phyloP scores from a whole-genome alignment of 2,113 vertebrate genomes.

The Hypanus sabinus region DNA sequence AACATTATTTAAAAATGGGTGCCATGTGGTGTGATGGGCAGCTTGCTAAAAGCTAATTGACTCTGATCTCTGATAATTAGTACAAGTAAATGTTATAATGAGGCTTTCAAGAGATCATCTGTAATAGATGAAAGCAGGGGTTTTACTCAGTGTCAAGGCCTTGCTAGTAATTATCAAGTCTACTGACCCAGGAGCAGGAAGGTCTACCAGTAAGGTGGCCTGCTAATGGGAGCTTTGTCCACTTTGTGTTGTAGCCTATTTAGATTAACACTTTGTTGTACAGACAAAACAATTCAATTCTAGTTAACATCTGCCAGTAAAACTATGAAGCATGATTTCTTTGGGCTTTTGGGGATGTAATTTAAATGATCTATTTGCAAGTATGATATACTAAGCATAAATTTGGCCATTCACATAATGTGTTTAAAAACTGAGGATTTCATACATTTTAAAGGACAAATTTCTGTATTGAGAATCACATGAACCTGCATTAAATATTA shows the following conservation, averaged over 20 bases:
- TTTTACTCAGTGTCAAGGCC: constrained; percentile 66
- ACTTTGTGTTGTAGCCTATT: constrained; percentile 41
- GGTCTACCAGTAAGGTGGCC: constrained; percentile 45
- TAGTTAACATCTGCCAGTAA: not conserved
- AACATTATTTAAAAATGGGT: constrained; percentile 63
- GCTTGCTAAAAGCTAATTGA: constrained; percentile 70
- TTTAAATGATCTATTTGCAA: not conserved
- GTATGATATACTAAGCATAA: not conserved
- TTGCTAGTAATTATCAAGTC: constrained; percentile 64
- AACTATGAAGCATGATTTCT: not conserved
- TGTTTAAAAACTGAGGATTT: too few species aligned
- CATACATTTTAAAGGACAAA: not conserved
- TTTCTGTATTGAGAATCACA: not conserved
- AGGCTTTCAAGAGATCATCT: constrained; percentile 73
- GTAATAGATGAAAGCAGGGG: constrained; percentile 71
- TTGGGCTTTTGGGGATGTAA: not conserved
- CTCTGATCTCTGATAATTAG: constrained; percentile 72
- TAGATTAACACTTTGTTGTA: constrained; percentile 36
- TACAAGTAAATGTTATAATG: constrained; percentile 67
- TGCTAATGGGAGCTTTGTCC: constrained; percentile 38
- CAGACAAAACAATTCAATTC: not conserved
- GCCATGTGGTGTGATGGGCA: constrained; percentile 62
- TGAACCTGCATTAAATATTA: not conserved
- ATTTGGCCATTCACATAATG: not conserved
- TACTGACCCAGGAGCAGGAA: constrained; percentile 65